These are phyloP conservation scores for Lochmaea capreae DNA, from an alignment of 2,888 invertebrate species.

Conservation along the genomic window DNA sequence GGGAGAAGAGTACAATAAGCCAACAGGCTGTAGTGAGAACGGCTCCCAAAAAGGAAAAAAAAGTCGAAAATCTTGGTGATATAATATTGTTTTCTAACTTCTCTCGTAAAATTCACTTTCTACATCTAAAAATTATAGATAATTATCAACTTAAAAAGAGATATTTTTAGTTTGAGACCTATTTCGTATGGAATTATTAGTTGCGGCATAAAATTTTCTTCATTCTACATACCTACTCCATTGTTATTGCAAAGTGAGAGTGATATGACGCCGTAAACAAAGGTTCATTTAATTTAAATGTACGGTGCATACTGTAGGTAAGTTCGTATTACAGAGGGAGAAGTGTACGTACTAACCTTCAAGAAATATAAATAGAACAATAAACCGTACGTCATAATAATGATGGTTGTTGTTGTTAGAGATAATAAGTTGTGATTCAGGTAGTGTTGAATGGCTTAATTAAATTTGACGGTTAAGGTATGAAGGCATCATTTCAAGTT, in stretches of 20 bases:
- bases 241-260: not conserved
- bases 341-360: not conserved
- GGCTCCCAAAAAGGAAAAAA: no score
- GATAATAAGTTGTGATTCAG: not conserved
- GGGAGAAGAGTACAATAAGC: no score
- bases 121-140: not conserved
- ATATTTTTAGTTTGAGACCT: no score
- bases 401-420: not conserved
- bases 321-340: not conserved
- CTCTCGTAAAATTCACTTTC: no score
- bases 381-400: not conserved
- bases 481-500: not conserved
- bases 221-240: not conserved
- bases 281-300: not conserved
- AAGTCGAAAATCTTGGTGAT: no score
- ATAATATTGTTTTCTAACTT: no score
- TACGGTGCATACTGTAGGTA: not conserved
- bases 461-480: not conserved
- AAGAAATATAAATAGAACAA: slow-evolving; percentile 9
- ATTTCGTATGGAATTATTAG: not conserved
- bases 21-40: no score
- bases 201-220: not conserved
- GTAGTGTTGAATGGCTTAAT: not conserved
- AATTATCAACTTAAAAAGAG: no score
- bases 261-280: not conserved